Base-by-base conservation (phyloP, 2,797 vertebrate species). In the Coilia nasus region DNA sequence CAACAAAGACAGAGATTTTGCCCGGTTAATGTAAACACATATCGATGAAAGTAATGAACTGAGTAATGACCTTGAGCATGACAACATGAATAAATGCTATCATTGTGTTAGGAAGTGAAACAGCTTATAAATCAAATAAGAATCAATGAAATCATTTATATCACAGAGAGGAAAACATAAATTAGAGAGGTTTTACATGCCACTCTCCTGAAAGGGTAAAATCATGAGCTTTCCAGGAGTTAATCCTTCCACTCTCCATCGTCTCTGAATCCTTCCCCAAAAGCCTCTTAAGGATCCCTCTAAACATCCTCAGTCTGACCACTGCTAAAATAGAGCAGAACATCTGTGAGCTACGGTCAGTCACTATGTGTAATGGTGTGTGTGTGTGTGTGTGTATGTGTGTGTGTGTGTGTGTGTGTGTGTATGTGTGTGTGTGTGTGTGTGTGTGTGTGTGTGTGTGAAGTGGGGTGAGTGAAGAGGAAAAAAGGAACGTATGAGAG, bases 161-260 rank as follows among this genome's bases (percentile, higher is more conserved):
- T 71, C 64, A 35, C 28, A 71, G 64, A 15, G 64, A 71, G 64
- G 14, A 71, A 35, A 28, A 71, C 28, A 12, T 67, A 28, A 67
- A 67, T 35, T 21, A 9, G 71, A 5, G 71, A 78, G 71, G 6
- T 78, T 78, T 19, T 78, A 21, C 15, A 41, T 78, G 35, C 17
- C 35, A 6, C 17, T 41, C 71, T 78, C 17, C 31, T 21, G 35
- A 78, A 78, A 78, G 71, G 71, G 84, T 54, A 82, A 86, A 87
- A 90, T 88, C 85, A 91, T 88, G 85, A 81, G 64, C 62, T 46
- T 86, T 85, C 87, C 83, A 86, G 86, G 71, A 19, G 83, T 15
- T 84, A 86, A 67, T 7, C 83, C 44, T 81, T 67, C 64, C 60
- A 78, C 62, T 78, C 15, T 44, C 71, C 35, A 41, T 78, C 6